These are phyloP conservation scores for Drusus annulatus DNA, from an alignment of 1,140 invertebrate genomes.

Conservation along the genomic window DNA sequence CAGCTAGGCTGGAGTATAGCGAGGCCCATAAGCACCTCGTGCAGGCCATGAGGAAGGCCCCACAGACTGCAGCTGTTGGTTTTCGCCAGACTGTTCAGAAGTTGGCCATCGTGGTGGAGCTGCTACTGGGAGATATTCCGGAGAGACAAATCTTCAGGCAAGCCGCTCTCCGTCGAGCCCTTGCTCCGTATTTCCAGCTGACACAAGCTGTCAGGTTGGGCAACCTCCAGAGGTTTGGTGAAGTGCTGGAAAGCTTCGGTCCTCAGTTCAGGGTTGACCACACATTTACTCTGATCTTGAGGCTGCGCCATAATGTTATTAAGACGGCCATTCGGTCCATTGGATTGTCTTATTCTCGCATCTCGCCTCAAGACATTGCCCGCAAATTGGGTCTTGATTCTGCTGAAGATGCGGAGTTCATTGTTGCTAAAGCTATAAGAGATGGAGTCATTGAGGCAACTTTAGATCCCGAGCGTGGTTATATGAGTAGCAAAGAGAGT, in stretches of 20 bases:
- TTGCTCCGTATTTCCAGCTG: conserved; percentile 97
- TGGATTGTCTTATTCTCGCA: conserved; percentile 96
- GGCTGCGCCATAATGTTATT: conserved; percentile 98
- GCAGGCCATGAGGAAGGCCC: conserved; percentile 95
- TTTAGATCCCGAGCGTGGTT: conserved; percentile 95
- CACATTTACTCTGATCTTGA: conserved; percentile 95
- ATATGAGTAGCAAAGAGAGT: conserved; percentile 97
- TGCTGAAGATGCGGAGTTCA: conserved; percentile 98
- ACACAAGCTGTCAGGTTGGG: conserved; percentile 97
- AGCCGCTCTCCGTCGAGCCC: conserved; percentile 85
- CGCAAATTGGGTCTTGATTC: conserved; percentile 94
- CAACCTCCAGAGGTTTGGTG: conserved; percentile 94
- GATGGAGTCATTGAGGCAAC: conserved; percentile 99
- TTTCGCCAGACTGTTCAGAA: conserved; percentile 99
- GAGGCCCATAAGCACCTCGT: conserved; percentile 96
- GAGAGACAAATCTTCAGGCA: conserved; percentile 92
- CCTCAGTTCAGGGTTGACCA: conserved; percentile 91
- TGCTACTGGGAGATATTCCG: conserved; percentile 97
- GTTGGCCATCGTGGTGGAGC: conserved; percentile 94
- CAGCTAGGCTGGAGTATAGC: conserved; percentile 96
- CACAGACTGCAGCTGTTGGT: conserved; percentile 97
- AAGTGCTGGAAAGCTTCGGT: conserved; percentile 93
- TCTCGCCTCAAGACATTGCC: conserved; percentile 95
- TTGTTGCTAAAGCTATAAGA: conserved; percentile 99
- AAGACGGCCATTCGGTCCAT: conserved; percentile 99